Base-by-base conservation (phyloP, 2,797 vertebrate genomes). In the Hoplostethus mediterraneus region DNA sequence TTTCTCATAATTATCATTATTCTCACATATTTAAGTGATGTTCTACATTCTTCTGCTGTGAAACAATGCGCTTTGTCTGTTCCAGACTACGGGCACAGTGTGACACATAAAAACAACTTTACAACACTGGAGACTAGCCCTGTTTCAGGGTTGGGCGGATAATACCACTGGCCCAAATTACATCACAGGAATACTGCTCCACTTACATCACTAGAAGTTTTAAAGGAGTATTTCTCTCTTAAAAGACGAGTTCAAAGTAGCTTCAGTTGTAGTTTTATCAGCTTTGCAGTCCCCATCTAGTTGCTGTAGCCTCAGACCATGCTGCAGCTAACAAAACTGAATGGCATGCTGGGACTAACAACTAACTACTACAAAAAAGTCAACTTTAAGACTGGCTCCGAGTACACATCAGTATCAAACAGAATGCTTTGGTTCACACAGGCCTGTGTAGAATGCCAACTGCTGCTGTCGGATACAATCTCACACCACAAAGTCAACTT, bases 41-140 rank as follows among this genome's bases (percentile, higher is more conserved):
- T 84, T 90, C 90, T 69, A 83, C 74, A 89, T 91, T 91, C 78
- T 69, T 80, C 70, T 40, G 59, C 67, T 62, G 82, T 79, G 67
- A 77, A 92, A 92, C 85, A 90, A 90, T 90, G 86, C 44, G 77
- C 87, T 91, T 92, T 88, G 89, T 92, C 85, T 92, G 74, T 90
- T 90, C 48, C 48, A 77, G 79, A 88, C 90, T 79, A 78, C 47
- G 16, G 89, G 84, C 87, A 57, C 77, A 84, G 76, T 44, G 79
- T 81, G 82, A 73, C 81, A 80, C 87, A 81, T 57, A 73, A 88
- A 88, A 93, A 90, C 85, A 91, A 88, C 67, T 68, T 72, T 71
- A 86, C 83, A 85, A 87, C 87, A 73, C 75, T 16, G 38, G 79
- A 87, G 90, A 82, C 90, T 21, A 21, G 21, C 21, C 21, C 68